A percentile compares a stretch with the other conserved stretches of the same genome.
phyloP scores from a whole-genome alignment of 2,113 vertebrate genomes.

The Kryptolebias marmoratus region DNA sequence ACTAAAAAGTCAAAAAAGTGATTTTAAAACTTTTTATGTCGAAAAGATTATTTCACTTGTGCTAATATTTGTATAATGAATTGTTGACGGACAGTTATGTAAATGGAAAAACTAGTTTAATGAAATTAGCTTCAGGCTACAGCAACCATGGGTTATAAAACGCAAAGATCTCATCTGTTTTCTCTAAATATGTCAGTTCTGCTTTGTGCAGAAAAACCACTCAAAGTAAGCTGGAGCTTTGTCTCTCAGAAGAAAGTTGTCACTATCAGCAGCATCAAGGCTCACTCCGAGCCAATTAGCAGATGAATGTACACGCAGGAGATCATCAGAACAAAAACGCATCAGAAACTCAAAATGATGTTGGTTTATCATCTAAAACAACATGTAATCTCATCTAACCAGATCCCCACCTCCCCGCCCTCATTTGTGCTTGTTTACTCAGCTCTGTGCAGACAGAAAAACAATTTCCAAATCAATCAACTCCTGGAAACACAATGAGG shows the following conservation, averaged over 20 bases:
- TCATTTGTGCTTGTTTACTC: slow-evolving; percentile 32
- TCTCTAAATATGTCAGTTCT: slow-evolving; percentile 9
- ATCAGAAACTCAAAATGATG: slow-evolving; percentile 21
- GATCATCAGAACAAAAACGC: slow-evolving; percentile 24
- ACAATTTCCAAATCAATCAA: slow-evolving; percentile 71
- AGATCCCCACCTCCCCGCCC: slow-evolving; percentile 30
- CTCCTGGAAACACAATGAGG: slow-evolving; percentile 43
- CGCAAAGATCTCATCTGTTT: slow-evolving; percentile 18
- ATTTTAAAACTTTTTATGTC: neutral
- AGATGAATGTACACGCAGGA: slow-evolving; percentile 22
- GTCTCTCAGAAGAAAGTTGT: slow-evolving; percentile 12
- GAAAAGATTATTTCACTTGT: neutral
- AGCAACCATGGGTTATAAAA: slow-evolving; percentile 14
- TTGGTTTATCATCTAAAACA: slow-evolving; percentile 57
- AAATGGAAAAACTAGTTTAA: slow-evolving; percentile 15
- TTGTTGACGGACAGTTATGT: slow-evolving; percentile 20
- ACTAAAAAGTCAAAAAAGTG: neutral
- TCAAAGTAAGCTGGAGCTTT: neutral
- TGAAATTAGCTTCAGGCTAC: slow-evolving; percentile 24
- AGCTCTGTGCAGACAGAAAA: slow-evolving; percentile 33
- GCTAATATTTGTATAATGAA: slow-evolving; percentile 23
- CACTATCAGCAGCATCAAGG: neutral
- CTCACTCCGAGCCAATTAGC: slow-evolving; percentile 47
- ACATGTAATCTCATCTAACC: slow-evolving; percentile 38
- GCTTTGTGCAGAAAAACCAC: neutral